These are phyloP conservation scores for Candidula unifasciata DNA, from an alignment of 2,888 invertebrate species.

Conservation along the genomic window DNA sequence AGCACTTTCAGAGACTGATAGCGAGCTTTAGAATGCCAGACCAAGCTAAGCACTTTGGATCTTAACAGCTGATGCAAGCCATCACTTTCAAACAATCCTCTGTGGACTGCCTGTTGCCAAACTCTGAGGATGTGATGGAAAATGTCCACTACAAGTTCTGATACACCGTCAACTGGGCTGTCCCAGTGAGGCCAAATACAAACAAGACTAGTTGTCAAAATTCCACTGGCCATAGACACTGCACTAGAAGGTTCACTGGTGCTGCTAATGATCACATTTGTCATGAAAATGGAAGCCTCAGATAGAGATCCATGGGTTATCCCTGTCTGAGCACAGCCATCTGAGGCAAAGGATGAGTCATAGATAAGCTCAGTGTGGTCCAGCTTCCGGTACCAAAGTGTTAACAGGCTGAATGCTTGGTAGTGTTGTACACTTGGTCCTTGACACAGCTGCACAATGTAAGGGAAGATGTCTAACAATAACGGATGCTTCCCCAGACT, in stretches of 20 bases:
- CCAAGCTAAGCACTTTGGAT: constrained; percentile 57
- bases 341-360: neutral
- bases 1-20: constrained; percentile 68
- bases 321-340: no score
- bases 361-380: neutral
- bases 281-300: no score
- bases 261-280: neutral
- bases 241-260: neutral
- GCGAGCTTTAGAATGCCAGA: constrained; percentile 71
- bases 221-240: constrained; percentile 34
- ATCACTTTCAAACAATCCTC: constrained; percentile 42
- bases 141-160: constrained; percentile 64
- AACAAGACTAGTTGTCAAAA: constrained; percentile 58
- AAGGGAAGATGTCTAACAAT: constrained; percentile 41
- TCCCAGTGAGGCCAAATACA: constrained; percentile 71
- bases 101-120: constrained; percentile 54
- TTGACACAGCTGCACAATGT: constrained; percentile 44
- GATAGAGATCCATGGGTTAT: no score
- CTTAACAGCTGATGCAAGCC: constrained; percentile 55
- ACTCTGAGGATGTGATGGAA: constrained; percentile 62
- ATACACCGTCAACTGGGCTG: constrained; percentile 74
- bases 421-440: constrained; percentile 48
- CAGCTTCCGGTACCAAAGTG: constrained; percentile 55
- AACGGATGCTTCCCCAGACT: constrained; percentile 9
- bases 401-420: constrained; percentile 54